Evolutionary conservation across 2,888 invertebrate species (phyloP).

Genomic region (Nemapogon koenigi): DNA sequence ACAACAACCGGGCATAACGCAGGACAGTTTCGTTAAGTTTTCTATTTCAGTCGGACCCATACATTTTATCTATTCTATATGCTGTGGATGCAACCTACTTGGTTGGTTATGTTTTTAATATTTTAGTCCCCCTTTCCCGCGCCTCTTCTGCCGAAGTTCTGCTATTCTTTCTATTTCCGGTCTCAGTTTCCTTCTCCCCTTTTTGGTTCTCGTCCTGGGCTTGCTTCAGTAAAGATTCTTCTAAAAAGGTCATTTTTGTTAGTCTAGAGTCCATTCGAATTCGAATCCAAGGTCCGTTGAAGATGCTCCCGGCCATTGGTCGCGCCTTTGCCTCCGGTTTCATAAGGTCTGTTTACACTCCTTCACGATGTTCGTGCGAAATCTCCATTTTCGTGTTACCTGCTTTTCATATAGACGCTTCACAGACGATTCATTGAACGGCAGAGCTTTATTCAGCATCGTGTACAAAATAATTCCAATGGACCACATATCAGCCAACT

Average conservation of each 20-base stretch:
- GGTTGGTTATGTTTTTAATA: too few relatives aligned
- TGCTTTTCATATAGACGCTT: constrained; percentile 71
- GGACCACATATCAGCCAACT: constrained; percentile 81
- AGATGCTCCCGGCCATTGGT: constrained; percentile 58
- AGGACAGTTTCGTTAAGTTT: too few relatives aligned
- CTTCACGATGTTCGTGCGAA: constrained; percentile 68
- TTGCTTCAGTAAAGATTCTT: constrained; percentile 64
- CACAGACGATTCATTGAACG: constrained; percentile 80
- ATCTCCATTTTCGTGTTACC: constrained; percentile 71
- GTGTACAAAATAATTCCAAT: constrained; percentile 81
- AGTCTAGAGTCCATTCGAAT: constrained; percentile 70
- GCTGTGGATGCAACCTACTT: too few relatives aligned
- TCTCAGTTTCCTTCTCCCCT: constrained; percentile 33
- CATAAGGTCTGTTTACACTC: constrained; percentile 69
- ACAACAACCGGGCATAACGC: too few relatives aligned
- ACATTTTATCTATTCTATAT: too few relatives aligned
- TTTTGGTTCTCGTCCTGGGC: constrained; percentile 56
- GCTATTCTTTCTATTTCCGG: constrained; percentile 47
- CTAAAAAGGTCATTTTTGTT: constrained; percentile 57
- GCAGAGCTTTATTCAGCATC: constrained; percentile 83
- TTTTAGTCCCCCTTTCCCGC: too few relatives aligned
- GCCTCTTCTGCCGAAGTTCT: constrained; percentile 44
- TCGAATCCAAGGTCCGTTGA: constrained; percentile 65
- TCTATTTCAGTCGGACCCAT: too few relatives aligned
- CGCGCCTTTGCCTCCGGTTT: constrained; percentile 73